Evolutionary conservation across 2,113 vertebrate genomes (phyloP).

Genomic region (Siniperca knerii): DNA sequence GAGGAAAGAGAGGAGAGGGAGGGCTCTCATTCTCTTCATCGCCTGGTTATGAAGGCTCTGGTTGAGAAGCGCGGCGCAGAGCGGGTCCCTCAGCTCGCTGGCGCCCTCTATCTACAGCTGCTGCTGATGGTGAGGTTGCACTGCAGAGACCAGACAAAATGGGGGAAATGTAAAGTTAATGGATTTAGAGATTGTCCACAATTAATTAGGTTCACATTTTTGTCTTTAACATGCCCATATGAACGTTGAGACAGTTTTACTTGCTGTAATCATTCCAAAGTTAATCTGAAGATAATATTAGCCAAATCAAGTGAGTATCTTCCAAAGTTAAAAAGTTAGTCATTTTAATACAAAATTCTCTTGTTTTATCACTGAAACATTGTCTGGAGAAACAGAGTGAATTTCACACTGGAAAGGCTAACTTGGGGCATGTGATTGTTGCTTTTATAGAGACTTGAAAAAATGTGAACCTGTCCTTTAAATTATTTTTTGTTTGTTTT

Average conservation of each 20-base stretch:
- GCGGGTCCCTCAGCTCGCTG: slow-evolving; percentile 77
- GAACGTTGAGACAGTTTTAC: background rate
- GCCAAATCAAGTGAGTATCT: background rate
- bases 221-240: background rate
- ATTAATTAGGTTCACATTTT: background rate
- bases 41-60: slow-evolving; percentile 68
- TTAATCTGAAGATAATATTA: background rate
- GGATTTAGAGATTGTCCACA: background rate
- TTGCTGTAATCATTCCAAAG: background rate
- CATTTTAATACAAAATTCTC: too few relatives aligned
- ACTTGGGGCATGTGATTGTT: background rate
- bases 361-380: too few relatives aligned
- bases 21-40: slow-evolving; percentile 86
- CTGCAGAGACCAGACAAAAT: slow-evolving; percentile 80
- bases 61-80: slow-evolving; percentile 55
- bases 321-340: background rate
- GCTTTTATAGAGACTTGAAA: background rate
- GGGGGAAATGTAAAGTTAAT: background rate
- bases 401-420: background rate
- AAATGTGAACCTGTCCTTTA: background rate
- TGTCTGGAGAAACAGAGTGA: background rate
- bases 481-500: background rate
- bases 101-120: slow-evolving; percentile 93
- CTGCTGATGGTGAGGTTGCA: slow-evolving; percentile 99
- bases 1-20: slow-evolving; percentile 79